phyloP scores from a whole-genome alignment of 1,140 invertebrate genomes.

The Octopus bimaculoides region DNA sequence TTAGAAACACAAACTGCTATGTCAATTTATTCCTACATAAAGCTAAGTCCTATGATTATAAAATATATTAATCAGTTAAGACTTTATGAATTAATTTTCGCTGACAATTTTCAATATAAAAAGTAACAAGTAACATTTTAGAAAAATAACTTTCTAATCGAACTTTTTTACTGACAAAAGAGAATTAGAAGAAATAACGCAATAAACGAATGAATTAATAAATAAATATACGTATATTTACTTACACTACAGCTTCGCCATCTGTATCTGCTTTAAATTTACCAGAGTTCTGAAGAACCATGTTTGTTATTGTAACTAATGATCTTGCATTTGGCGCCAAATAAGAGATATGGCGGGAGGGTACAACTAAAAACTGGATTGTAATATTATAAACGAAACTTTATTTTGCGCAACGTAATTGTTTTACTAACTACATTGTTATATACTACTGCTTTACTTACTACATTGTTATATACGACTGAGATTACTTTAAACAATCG shows the following conservation, averaged over 20 bases:
- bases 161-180: background rate
- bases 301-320: conserved; percentile 17
- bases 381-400: background rate
- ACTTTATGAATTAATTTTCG: background rate
- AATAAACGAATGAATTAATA: background rate
- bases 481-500: background rate
- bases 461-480: background rate
- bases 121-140: background rate
- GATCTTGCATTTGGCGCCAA: background rate
- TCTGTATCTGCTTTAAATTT: conserved; percentile 39
- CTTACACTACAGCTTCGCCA: conserved; percentile 21
- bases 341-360: background rate
- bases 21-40: too few relatives aligned
- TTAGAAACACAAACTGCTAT: too few relatives aligned
- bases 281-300: conserved; percentile 50
- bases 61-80: background rate
- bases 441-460: background rate
- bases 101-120: background rate
- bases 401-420: background rate
- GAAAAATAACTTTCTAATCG: background rate
- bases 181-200: too few relatives aligned
- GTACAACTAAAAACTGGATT: background rate
- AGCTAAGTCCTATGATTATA: background rate
- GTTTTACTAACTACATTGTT: background rate
- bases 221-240: conserved; percentile 20